Conservation (phyloP, 2,888 invertebrate genomes). For the Diarsia dahlii region DNA sequence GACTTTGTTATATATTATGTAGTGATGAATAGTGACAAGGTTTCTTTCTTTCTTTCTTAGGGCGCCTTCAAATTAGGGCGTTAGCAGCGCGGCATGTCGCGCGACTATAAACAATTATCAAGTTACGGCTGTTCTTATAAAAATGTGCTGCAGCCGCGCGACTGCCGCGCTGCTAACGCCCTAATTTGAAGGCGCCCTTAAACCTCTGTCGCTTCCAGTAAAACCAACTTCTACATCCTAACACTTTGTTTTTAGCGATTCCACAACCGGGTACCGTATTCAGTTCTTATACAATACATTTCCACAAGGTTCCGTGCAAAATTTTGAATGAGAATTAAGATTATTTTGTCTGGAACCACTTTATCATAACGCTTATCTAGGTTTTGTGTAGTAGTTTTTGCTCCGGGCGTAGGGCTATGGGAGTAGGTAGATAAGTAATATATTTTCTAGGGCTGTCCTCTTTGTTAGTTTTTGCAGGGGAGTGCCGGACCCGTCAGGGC, state of each 20-base stretch:
- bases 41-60: neutral
- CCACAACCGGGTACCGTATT: slow-evolving; percentile 70
- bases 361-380: slow-evolving; percentile 65
- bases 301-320: slow-evolving; percentile 66
- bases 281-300: slow-evolving; percentile 70
- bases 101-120: too few species aligned
- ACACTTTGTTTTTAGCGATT: slow-evolving; percentile 69
- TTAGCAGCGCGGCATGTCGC: too few species aligned
- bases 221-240: slow-evolving; percentile 14
- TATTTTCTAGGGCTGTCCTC: slow-evolving; percentile 53
- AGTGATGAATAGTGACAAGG: too few species aligned
- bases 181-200: too few species aligned
- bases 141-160: too few species aligned
- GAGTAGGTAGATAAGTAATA: slow-evolving; percentile 49
- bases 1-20: too few species aligned
- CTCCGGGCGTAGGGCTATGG: slow-evolving; percentile 51
- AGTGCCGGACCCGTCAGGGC: slow-evolving; percentile 16
- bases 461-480: slow-evolving; percentile 56
- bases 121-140: too few species aligned
- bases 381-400: slow-evolving; percentile 65
- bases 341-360: slow-evolving; percentile 62
- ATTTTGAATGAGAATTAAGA: slow-evolving; percentile 65
- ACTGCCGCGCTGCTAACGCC: too few species aligned
- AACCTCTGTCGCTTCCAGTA: slow-evolving; percentile 47
- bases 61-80: too few species aligned